Evolutionary conservation across 1,140 invertebrate species (phyloP).

Genomic region (Laodelphax striatellus): DNA sequence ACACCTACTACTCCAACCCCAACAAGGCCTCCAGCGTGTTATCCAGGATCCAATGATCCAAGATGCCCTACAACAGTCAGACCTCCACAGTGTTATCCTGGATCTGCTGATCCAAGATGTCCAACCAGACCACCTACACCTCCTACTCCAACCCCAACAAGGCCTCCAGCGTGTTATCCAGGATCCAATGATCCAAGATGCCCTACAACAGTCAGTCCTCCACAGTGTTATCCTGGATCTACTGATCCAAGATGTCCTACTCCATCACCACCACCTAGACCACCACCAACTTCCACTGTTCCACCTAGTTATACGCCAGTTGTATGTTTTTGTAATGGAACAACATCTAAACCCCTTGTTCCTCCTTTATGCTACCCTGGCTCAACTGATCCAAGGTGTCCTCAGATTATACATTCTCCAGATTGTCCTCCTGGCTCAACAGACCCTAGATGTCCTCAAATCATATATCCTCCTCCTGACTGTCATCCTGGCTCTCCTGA

Average conservation of each 20-base stretch:
- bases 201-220: conserved; percentile 22
- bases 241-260: conserved; percentile 27
- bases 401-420: conserved; percentile 16
- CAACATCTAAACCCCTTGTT: conserved; percentile 15
- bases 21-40: conserved; percentile 23
- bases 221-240: conserved; percentile 26
- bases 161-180: conserved; percentile 26
- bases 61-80: conserved; percentile 25
- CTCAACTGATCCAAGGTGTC: conserved; percentile 31
- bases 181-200: conserved; percentile 28
- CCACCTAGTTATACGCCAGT: conserved; percentile 16
- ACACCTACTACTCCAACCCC: conserved; percentile 4
- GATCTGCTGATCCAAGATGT: conserved; percentile 30
- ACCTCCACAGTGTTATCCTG: conserved; percentile 25
- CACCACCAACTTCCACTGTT: conserved; percentile 19
- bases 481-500: conserved; percentile 28
- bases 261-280: conserved; percentile 21
- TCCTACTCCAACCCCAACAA: conserved; percentile 21
- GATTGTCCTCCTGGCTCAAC: conserved; percentile 31
- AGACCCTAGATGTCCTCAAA: conserved; percentile 29
- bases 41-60: conserved; percentile 28
- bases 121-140: too few species aligned
- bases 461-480: conserved; percentile 20
- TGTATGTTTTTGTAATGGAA: conserved; percentile 22
- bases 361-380: conserved; percentile 26